phyloP scores from a whole-genome alignment of 2,113 vertebrate genomes.

The Beaufortia kweichowensis region DNA sequence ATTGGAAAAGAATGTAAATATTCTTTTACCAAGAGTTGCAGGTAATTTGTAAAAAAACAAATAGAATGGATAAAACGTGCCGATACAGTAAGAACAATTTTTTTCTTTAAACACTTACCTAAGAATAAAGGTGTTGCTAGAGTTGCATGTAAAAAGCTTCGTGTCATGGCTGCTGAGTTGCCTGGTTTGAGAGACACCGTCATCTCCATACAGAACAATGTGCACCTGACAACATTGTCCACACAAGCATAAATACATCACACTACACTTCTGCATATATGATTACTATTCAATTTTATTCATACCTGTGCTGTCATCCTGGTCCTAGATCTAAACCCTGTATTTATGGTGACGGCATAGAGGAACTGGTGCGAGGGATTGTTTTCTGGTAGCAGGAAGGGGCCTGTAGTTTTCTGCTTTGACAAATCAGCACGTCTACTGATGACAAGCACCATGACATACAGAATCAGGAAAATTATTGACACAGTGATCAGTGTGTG shows the following conservation, averaged over 20 bases:
- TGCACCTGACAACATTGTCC: conserved; percentile 69
- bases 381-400: conserved; percentile 73
- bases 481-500: conserved; percentile 63
- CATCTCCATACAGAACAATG: conserved; percentile 75
- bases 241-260: background rate
- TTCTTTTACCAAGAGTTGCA: too few species aligned
- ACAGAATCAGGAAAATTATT: conserved; percentile 62
- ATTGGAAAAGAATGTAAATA: background rate
- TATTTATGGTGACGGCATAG: conserved; percentile 77
- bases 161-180: conserved; percentile 74
- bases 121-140: conserved; percentile 78
- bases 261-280: background rate
- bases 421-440: conserved; percentile 60
- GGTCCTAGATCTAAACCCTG: conserved; percentile 73
- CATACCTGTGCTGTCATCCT: conserved; percentile 76
- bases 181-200: conserved; percentile 74
- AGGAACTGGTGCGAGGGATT: conserved; percentile 58
- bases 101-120: conserved; percentile 69
- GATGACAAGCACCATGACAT: conserved; percentile 53
- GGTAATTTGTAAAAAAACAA: too few species aligned
- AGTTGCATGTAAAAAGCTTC: conserved; percentile 77
- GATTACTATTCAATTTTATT: background rate
- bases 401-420: conserved; percentile 55
- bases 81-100: too few species aligned
- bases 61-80: too few species aligned